Percentiles rank a stretch among this genome's conserved stretches.
Evolutionary conservation across 2,113 vertebrate species (phyloP).

Genomic region (Ictidomys tridecemlineatus): DNA sequence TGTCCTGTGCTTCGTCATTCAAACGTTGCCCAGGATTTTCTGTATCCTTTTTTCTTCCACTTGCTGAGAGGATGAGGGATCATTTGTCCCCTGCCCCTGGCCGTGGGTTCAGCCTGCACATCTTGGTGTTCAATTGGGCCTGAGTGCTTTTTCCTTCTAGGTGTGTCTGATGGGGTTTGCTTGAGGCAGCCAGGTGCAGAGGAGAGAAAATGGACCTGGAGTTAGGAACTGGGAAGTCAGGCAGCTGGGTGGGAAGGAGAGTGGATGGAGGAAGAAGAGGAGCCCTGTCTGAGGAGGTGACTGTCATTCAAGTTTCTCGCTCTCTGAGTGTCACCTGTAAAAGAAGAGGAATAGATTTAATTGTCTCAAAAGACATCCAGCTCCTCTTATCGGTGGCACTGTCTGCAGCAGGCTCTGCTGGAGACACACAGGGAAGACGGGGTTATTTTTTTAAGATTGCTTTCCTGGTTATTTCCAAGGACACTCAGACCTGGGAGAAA

Average conservation of each 20-base stretch:
- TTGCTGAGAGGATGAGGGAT: background rate
- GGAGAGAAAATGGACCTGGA: background rate
- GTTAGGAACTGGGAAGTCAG: background rate
- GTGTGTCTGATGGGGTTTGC: background rate
- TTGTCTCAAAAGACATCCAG: background rate
- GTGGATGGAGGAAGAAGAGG: background rate
- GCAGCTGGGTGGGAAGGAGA: background rate
- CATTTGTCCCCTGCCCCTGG: background rate
- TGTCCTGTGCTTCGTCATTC: background rate
- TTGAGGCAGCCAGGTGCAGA: background rate
- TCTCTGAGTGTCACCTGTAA: slow-evolving; percentile 7
- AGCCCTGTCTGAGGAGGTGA: background rate
- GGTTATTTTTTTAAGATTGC: background rate
- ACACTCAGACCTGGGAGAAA: background rate
- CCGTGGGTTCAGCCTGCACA: background rate
- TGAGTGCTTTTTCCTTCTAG: background rate
- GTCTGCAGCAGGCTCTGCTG: background rate
- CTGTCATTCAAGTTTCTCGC: background rate
- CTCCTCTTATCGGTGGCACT: background rate
- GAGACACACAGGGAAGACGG: background rate
- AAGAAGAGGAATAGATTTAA: background rate
- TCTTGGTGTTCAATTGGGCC: background rate
- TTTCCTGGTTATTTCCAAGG: background rate
- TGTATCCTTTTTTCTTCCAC: background rate
- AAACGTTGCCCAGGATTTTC: slow-evolving; percentile 27